Conservation (phyloP, 2,888 invertebrate genomes). For the Brachypalpus laphriformis region DNA sequence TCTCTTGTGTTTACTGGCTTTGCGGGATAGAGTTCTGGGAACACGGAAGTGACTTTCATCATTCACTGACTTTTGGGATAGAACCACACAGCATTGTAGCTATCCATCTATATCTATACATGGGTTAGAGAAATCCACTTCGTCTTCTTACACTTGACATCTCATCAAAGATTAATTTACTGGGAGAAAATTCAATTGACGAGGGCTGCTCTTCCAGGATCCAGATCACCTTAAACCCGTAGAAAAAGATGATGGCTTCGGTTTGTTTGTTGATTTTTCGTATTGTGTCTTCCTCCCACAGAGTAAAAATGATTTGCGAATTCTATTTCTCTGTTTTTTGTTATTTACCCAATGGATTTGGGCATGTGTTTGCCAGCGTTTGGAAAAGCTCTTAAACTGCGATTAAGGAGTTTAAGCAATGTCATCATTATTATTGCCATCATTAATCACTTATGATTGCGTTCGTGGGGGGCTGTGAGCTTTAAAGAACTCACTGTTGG, state of each 20-base stretch:
- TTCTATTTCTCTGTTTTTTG: slow-evolving; percentile 12
- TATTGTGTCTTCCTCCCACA: slow-evolving; percentile 9
- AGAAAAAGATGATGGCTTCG: slow-evolving; percentile 31
- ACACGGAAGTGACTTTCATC: slow-evolving; percentile 11
- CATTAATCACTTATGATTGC: slow-evolving; percentile 70
- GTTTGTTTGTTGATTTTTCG: slow-evolving; percentile 35
- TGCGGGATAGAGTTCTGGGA: neutral
- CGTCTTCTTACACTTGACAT: slow-evolving; percentile 49
- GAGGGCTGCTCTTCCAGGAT: neutral
- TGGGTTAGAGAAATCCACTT: slow-evolving; percentile 33
- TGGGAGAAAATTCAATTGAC: slow-evolving; percentile 56
- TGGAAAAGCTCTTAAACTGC: slow-evolving; percentile 53
- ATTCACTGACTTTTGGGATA: slow-evolving; percentile 13
- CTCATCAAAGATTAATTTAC: slow-evolving; percentile 68
- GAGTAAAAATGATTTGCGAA: slow-evolving; percentile 35
- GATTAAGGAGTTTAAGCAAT: slow-evolving; percentile 63
- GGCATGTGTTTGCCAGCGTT: slow-evolving; percentile 19
- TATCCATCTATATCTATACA: neutral
- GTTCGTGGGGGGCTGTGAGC: slow-evolving; percentile 9
- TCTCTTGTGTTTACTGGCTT: neutral
- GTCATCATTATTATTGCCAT: slow-evolving; percentile 66
- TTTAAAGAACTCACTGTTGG: neutral
- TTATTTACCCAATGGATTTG: slow-evolving; percentile 26
- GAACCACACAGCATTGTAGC: too few relatives aligned
- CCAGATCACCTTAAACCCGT: slow-evolving; percentile 38